Conservation (phyloP, 2,888 invertebrate genomes). For the Willowsia nigromaculata region DNA sequence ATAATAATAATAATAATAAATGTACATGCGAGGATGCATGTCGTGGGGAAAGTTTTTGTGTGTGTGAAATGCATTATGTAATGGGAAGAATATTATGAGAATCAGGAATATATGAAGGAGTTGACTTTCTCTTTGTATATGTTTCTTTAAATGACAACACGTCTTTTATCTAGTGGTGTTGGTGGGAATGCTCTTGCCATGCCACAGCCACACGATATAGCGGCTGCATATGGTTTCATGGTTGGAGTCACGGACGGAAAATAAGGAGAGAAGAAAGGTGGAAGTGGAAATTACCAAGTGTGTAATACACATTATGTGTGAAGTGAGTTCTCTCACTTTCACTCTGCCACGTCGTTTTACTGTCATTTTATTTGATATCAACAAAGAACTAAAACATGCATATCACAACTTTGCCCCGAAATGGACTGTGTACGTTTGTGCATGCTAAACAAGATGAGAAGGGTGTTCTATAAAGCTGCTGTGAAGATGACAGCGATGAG, state of each 20-base stretch:
- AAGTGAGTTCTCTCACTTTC: not conserved
- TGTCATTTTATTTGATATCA: constrained; percentile 46
- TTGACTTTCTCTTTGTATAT: constrained; percentile 19
- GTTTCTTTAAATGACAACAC: constrained; percentile 55
- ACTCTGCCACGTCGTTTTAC: not conserved
- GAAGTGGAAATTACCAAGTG: constrained; percentile 31
- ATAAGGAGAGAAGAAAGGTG: constrained; percentile 34
- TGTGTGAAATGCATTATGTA: constrained; percentile 32
- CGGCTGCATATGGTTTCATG: constrained; percentile 15
- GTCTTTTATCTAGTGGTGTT: not conserved
- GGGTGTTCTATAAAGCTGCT: not conserved
- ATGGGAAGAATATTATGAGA: constrained; percentile 28
- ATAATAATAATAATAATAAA: constrained; percentile 9
- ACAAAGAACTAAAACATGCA: not conserved
- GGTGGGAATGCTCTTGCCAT: not conserved
- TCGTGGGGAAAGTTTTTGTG: not conserved
- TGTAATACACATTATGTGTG: not conserved
- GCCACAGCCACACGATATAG: not conserved
- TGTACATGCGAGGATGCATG: not conserved
- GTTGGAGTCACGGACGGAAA: constrained; percentile 25
- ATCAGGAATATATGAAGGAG: not conserved
- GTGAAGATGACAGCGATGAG: not conserved
- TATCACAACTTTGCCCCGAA: constrained; percentile 25
- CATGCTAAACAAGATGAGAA: constrained; percentile 47
- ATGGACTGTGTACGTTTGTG: constrained; percentile 33